Base-by-base conservation (phyloP, 2,113 vertebrate genomes). In the Tenebrosternarchus preto region DNA sequence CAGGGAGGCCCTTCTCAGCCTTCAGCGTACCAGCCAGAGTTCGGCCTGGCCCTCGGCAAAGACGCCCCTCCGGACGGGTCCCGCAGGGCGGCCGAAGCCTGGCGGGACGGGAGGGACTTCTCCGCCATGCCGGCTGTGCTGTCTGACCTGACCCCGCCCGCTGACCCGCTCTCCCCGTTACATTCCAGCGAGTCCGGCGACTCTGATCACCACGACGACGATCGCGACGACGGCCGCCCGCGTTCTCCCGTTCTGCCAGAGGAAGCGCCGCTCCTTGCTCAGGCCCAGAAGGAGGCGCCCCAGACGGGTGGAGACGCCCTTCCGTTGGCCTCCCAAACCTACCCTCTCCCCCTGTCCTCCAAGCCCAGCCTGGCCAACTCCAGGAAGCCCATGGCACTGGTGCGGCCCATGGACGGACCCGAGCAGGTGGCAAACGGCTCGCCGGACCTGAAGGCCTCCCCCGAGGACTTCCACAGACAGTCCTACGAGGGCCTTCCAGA, bases 331-430 rank as follows among this genome's bases (percentile, higher is more conserved):
- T 90, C 92, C 57, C 96, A 95, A 89, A 90, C 91, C 3, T 96
- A 96, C 7, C 94, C 95, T 20, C 88, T 91, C 0, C 90, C 94
- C 0, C 90, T 95, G 74, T 91, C 94, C n/a, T 94, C 94, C 5
- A 98, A 98, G 90, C 92, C 88, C 55, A 90, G 86, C 64, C 86
- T 90, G 22, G 85, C 86, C 76, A 93, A 96, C 92, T 93, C 94
- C 77, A 94, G 93, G 87, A 99, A 99, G 89, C 97, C 98, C 64
- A 98, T 95, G 0, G 98, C 98, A 0, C 97, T 98, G 0, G 96
- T 99, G 56, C 93, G 96, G 71, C 97, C 98, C 76, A 96, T 98
- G 96, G 96, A 99, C 25, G 97, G 95, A 59, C 97, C 95, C 85
- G 97, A 99, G 69, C 97, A 98, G 90, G 91, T 91, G 16, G 90